These are phyloP conservation scores for Epinephelus lanceolatus DNA, from an alignment of 2,113 vertebrate species.

Conservation along the genomic window DNA sequence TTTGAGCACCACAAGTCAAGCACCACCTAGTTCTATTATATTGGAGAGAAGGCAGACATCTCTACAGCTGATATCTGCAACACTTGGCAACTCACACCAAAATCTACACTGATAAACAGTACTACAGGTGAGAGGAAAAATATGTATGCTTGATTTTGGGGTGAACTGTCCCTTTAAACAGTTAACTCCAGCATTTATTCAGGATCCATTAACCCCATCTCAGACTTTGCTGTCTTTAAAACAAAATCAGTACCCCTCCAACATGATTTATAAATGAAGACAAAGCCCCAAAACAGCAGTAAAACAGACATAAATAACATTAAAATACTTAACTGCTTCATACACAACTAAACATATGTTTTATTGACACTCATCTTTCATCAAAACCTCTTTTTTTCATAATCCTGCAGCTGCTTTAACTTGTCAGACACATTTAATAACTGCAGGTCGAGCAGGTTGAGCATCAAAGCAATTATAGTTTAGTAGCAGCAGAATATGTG, in stretches of 20 bases:
- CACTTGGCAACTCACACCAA: no score
- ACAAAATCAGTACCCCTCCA: background rate
- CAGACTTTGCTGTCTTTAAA: background rate
- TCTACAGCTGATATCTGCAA: no score
- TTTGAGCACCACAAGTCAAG: no score
- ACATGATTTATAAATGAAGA: background rate
- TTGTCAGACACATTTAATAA: conserved; percentile 33
- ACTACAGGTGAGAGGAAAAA: no score
- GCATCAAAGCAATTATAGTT: conserved; percentile 34
- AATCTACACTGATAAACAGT: no score
- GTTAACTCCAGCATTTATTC: background rate
- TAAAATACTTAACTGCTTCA: background rate
- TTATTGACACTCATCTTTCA: conserved; percentile 1
- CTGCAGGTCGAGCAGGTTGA: background rate
- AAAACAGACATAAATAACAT: background rate
- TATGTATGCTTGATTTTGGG: no score
- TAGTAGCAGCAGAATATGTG: conserved; percentile 26
- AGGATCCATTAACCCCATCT: background rate
- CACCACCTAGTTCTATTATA: no score
- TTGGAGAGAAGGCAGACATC: no score
- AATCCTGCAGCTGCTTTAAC: conserved; percentile 32
- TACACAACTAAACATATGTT: conserved; percentile 2
- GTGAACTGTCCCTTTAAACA: background rate
- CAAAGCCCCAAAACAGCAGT: background rate
- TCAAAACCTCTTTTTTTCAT: conserved; percentile 23